Percentiles rank a stretch among this genome's conserved stretches.
Conservation (phyloP, 2,888 invertebrate species). For the Drosophila birchii region DNA sequence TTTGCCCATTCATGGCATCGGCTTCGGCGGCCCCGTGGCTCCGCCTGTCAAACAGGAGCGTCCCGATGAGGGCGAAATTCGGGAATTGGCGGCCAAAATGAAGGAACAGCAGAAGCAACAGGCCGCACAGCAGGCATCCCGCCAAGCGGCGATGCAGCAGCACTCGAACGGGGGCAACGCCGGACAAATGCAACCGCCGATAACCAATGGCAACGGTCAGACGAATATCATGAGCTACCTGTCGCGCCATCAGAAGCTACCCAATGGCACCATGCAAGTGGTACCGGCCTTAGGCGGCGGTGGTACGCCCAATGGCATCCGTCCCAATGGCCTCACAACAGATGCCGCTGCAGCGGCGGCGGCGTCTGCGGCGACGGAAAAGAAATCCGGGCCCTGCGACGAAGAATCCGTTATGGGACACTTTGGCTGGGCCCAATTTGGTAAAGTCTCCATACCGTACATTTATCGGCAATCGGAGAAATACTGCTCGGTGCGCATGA, state of each 20-base stretch:
- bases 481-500: constrained; percentile 97
- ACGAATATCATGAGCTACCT: constrained; percentile 88
- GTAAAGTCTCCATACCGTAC: constrained; percentile 94
- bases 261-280: constrained; percentile 76
- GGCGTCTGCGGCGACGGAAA: constrained; percentile 28
- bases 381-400: constrained; percentile 85
- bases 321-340: constrained; percentile 78
- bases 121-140: constrained; percentile 81
- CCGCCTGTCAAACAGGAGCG: constrained; percentile 84
- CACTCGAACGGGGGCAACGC: constrained; percentile 58
- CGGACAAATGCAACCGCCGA: constrained; percentile 63
- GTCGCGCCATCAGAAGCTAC: constrained; percentile 84
- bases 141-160: constrained; percentile 71
- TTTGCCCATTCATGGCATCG: constrained; percentile 81
- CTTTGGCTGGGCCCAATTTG: constrained; percentile 96
- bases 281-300: constrained; percentile 60
- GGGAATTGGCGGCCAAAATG: constrained; percentile 94
- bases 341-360: constrained; percentile 52
- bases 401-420: constrained; percentile 92
- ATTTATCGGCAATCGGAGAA: constrained; percentile 93
- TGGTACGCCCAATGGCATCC: constrained; percentile 51
- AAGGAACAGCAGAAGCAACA: constrained; percentile 90
- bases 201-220: constrained; percentile 83
- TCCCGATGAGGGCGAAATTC: constrained; percentile 93
- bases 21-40: constrained; percentile 76